Base-by-base conservation (phyloP, 1,140 invertebrate species). In the Drosophila serrata region DNA sequence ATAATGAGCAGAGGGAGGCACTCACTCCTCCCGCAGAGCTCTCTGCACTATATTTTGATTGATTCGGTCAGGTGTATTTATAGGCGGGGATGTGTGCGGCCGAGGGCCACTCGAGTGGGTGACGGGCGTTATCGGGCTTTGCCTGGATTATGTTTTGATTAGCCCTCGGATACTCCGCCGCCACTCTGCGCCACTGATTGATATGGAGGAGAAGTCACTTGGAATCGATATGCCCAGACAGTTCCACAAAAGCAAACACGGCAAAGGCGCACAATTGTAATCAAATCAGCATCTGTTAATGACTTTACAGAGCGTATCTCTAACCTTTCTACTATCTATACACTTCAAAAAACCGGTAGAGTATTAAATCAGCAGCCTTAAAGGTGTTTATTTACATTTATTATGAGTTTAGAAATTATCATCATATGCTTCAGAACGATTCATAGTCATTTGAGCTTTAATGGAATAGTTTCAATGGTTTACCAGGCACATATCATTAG, bases 241-340 rank as follows among this genome's bases (percentile, higher is more conserved):
- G 61, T 64, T 53, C 31, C 57, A 45, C 58, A 37, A 40, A 37
- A 40, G 29, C 51, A 48, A 22, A 42, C 39, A 46, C 15, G 27
- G 17, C 33, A 15, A 67, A 29, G 45, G 65, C 61, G 15, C 37
- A 31, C 61, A 68, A 58, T 43, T 68, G 67, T 79, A 90, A 90
- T 81, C 69, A 75, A 88, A 81, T 85, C 68, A 75, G 80, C 77
- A 88, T 77, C 75, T 82, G 72, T 77, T 82, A 87, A 88, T 88
- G 75, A 61, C 60, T 82, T 88, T 88, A 86, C 75, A 86, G 68
- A 72, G 63, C 63, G 56, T 79, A 76, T 74, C 57, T 22, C 6
- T 24, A 31, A 37, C 55, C 53, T 19, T 48, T 49, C n/a, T 40
- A 27, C 45, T 40, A 40, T 43, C 22, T 40, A 27, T 49, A n/a